A percentile compares a stretch with the other conserved stretches of the same genome.
phyloP scores from a whole-genome alignment of 2,888 invertebrate species.

The Lampropteryx suffumata region DNA sequence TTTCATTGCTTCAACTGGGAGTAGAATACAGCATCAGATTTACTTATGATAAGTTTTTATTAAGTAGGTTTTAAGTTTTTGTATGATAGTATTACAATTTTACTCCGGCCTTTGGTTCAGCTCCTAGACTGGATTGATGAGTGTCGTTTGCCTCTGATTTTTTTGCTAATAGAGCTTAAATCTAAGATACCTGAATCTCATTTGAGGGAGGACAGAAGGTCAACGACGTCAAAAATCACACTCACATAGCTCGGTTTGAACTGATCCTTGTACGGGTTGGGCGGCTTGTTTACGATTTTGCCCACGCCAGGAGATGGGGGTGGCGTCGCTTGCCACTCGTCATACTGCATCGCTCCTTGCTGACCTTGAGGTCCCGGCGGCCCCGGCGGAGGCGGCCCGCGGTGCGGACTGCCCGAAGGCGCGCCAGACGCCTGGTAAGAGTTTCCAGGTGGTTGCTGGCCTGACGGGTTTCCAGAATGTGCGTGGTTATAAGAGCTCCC shows the following conservation, averaged over 20 bases:
- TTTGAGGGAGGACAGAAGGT: too few relatives aligned
- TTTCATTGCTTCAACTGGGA: too few relatives aligned
- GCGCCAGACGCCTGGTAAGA: background rate
- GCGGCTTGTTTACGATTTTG: conserved; percentile 75
- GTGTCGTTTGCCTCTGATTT: too few relatives aligned
- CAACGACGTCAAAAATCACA: too few relatives aligned
- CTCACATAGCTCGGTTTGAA: conserved; percentile 71
- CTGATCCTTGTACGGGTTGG: conserved; percentile 68
- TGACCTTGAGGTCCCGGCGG: conserved; percentile 17
- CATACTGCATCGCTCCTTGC: conserved; percentile 45
- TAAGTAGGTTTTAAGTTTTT: too few relatives aligned
- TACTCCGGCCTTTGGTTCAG: too few relatives aligned
- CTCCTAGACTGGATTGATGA: too few relatives aligned
- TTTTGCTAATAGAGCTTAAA: too few relatives aligned
- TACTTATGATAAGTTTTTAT: too few relatives aligned
- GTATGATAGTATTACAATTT: too few relatives aligned
- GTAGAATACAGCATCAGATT: too few relatives aligned
- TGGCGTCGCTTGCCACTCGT: conserved; percentile 66
- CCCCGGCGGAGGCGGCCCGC: background rate
- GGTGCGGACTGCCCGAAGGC: conserved; percentile 5
- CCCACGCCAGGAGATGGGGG: conserved; percentile 57
- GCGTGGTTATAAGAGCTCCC: conserved; percentile 8
- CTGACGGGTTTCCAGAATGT: conserved; percentile 1
- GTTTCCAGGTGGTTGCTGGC: conserved; percentile 4
- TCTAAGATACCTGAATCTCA: too few relatives aligned